Evolutionary conservation across 2,113 vertebrate genomes (phyloP), one percentile per base, ranked within the genome.

Genomic region (Chamaetylas fuelleborni): DNA sequence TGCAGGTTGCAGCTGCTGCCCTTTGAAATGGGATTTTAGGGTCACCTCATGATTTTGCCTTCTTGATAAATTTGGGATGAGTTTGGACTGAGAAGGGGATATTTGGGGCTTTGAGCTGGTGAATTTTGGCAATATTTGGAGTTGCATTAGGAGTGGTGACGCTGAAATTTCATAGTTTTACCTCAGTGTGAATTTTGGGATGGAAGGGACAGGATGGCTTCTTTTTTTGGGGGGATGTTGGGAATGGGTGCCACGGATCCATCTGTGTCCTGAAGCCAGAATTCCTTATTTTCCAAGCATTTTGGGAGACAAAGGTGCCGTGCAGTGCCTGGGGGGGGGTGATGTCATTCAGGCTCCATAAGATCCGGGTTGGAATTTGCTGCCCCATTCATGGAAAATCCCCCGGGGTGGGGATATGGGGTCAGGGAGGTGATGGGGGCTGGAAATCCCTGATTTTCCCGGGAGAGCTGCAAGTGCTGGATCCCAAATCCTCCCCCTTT

Each of bases 81-180:
- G 33, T 40, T 66, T 71, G 38, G 57, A 14, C 11, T 16, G 5
- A 33, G 61, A 23, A 6, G 0, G 24, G 67, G 36, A 9, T 2
- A 0, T 36, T 26, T 69, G 56, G 0, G 23, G 0, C 15, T 64
- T 34, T 1, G 3, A 4, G 2, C 0, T 0, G 31, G 23, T 16
- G 81, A 9, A 4, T 53, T 57, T 15, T 2, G 67, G 73, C 18
- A 51, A 45, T 5, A 18, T 74, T 64, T 40, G 50, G 11, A 11
- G 58, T 6, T 15, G 0, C 1, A 1, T n/a, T 8, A 5, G 4
- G 8, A 33, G 20, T 60, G 12, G 40, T 18, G 66, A 24, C n/a
- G 0, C 14, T 4, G 4, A 42, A 51, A 64, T 57, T 2, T 7
- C 4, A 1, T 9, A 18, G 1, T 17, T 89, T 74, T 36, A 2